These are phyloP conservation scores for Intellagama lesueurii DNA, from an alignment of 2,797 vertebrate genomes.

Conservation along the genomic window DNA sequence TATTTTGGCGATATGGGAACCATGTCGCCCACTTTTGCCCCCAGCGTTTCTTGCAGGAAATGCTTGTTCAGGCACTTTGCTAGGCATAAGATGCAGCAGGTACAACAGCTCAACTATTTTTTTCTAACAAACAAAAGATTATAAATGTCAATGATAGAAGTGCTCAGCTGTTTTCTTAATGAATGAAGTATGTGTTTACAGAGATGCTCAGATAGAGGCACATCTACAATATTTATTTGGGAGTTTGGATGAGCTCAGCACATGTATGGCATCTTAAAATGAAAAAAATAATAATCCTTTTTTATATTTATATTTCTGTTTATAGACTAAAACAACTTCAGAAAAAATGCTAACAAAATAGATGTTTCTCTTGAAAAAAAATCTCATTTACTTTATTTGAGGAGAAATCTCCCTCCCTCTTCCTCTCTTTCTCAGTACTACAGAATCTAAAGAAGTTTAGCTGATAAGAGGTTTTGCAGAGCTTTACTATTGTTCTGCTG, in stretches of 20 bases:
- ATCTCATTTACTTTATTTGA: not conserved
- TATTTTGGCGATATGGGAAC: not conserved
- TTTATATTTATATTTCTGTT: not conserved
- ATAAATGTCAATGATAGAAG: not conserved
- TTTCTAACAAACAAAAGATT: not conserved
- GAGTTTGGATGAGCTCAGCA: not conserved
- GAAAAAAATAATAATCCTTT: not conserved
- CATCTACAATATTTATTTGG: not conserved
- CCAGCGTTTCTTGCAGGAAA: not conserved
- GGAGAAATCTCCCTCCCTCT: not conserved
- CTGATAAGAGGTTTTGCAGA: conserved; percentile 12
- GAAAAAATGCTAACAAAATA: not conserved
- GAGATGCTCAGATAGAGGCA: not conserved
- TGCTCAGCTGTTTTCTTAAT: not conserved
- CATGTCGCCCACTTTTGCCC: not conserved
- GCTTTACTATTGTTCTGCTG: conserved; percentile 26
- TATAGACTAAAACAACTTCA: not conserved
- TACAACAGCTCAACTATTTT: not conserved
- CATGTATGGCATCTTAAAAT: not conserved
- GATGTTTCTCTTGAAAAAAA: not conserved
- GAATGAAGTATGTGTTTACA: not conserved
- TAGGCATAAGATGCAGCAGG: not conserved
- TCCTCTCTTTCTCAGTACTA: not conserved
- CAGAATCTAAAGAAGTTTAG: not conserved
- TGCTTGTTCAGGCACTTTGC: not conserved